phyloP scores from a whole-genome alignment of 2,113 vertebrate genomes.

The Sinosuthora webbiana region DNA sequence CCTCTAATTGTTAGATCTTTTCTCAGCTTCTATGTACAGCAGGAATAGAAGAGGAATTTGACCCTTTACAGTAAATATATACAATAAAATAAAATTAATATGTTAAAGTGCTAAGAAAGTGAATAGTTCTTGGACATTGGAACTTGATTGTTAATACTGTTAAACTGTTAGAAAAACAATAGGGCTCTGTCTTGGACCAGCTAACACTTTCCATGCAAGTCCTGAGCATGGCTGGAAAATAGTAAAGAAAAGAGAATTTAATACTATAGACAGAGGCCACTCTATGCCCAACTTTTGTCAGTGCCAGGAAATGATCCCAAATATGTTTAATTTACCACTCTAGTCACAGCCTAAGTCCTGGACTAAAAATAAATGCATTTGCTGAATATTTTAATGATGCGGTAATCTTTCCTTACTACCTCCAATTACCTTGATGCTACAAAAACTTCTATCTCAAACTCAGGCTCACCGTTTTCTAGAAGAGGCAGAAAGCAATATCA shows the following conservation, averaged over 20 bases:
- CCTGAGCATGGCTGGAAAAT: background rate
- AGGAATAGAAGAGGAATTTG: background rate
- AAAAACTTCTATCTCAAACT: background rate
- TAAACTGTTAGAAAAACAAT: background rate
- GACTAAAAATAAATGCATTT: conserved; percentile 5
- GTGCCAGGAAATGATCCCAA: background rate
- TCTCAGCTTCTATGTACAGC: background rate
- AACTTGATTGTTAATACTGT: background rate
- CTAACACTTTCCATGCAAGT: background rate
- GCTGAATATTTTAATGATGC: background rate
- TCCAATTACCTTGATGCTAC: background rate
- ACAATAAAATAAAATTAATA: background rate
- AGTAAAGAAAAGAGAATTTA: background rate
- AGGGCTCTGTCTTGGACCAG: background rate
- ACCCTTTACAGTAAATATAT: background rate
- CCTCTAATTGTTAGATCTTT: background rate
- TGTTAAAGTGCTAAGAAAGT: background rate
- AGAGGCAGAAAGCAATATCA: background rate
- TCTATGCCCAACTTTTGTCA: background rate
- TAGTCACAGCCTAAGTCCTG: background rate
- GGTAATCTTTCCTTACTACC: background rate
- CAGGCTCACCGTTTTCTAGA: background rate
- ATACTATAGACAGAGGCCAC: background rate
- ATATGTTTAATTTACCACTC: background rate
- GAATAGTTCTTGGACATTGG: background rate